Conservation (phyloP, 2,888 invertebrate genomes). For the Sarcophaga carnaria region DNA sequence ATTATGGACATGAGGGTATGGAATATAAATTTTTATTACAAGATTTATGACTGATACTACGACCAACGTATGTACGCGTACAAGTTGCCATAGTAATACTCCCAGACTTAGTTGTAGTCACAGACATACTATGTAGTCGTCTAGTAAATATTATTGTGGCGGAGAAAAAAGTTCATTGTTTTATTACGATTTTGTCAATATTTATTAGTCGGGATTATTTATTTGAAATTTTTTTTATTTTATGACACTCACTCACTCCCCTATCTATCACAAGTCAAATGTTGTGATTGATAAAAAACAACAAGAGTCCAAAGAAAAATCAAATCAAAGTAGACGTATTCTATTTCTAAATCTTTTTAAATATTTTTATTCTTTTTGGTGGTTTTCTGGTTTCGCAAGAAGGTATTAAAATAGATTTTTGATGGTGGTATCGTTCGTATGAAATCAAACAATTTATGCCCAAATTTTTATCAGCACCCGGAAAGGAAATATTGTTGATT, state of each 20-base stretch:
- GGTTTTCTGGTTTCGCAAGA: too few relatives aligned
- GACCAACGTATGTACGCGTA: background rate
- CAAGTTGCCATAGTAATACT: too few relatives aligned
- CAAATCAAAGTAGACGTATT: background rate
- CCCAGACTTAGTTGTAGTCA: too few relatives aligned
- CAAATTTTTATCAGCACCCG: background rate
- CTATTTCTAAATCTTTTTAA: background rate
- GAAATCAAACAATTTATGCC: background rate
- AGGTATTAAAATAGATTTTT: background rate
- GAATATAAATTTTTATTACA: constrained; percentile 45
- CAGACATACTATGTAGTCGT: too few relatives aligned
- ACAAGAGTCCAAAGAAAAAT: too few relatives aligned
- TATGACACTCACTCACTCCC: background rate
- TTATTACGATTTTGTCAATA: constrained; percentile 47
- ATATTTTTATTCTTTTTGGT: background rate
- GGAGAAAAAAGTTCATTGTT: background rate
- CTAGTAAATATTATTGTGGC: background rate
- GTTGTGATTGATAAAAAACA: constrained; percentile 32
- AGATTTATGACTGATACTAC: constrained; percentile 51
- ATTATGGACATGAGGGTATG: background rate
- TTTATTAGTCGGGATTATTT: constrained; percentile 37
- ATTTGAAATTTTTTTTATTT: background rate
- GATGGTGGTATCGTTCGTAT: background rate
- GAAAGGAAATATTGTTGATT: too few relatives aligned
- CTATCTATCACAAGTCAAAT: constrained; percentile 13